Evolutionary conservation across 2,888 invertebrate genomes (phyloP), one percentile per base, ranked within the genome.

Genomic region (Prosopocoilus inquinatus): DNA sequence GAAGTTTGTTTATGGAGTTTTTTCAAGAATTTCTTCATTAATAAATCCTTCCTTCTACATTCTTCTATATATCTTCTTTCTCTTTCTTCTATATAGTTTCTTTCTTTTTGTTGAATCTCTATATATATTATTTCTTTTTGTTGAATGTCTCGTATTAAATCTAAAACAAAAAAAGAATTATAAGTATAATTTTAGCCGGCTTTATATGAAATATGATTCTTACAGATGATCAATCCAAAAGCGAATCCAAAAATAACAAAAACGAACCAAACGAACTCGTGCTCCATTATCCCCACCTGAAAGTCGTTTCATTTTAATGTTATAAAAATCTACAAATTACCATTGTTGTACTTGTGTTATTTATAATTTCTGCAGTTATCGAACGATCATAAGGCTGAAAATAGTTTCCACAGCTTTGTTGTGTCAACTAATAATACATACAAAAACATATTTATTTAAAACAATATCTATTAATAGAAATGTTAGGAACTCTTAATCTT

Each of bases 301-400:
- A 39, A 39, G 9, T 39, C 39, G 39, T 32, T 52, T 51, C 44
- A 33, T 32, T 43, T 46, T 52, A 51, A 43, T 51, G 51, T 51
- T 45, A 43, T 51, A 51, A 52, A 46, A 52, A 46, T 52, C 52
- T 52, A 52, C 46, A 52, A 52, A 46, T 52, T 52, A 52, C 52
- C 46, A 52, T 52, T 52, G 36, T 52, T 52, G 15, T 52, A 52
- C 9, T 52, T 52, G 7, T 52, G 46, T 52, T 52, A 52, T 52
- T 46, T 52, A 52, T 52, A 46, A 51, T 51, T 51, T 45, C 33
- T 46, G 50, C 44, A 50, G 43, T 50, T 50, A 50, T 34, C 46
- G 13, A 52, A 52, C 52, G 46, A 52, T 52, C 52, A 51, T 51
- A 51, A 51, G 44, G 51, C 35, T 45, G 51, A 51, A 51, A 51